Evolutionary conservation across 2,113 vertebrate species (phyloP), one percentile per base, ranked within the genome.

Genomic region (Athene noctua): DNA sequence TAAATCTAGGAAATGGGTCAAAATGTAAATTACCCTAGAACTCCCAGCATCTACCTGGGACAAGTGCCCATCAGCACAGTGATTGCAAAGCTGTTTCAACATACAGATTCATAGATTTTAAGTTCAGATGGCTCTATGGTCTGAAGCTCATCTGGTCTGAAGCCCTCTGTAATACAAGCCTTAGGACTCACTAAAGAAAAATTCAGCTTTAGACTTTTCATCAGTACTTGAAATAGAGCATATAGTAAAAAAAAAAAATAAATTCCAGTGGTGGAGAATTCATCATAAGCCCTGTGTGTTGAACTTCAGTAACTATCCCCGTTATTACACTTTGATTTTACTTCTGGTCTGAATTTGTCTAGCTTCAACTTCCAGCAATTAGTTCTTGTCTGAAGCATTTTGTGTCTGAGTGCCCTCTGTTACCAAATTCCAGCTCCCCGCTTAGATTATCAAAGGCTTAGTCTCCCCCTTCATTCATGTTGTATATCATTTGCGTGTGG

Each of bases 1-100:
- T 40, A 80, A 59, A 81, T 90, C 61, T 84, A 57, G 59, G 62
- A 94, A 95, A 85, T 62, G 81, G 55, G 68, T 86, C 88, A 95
- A 97, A 97, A 96, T 83, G 75, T 77, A 93, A 95, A 92, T 84
- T 78, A 74, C 44, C 65, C 18, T 40, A 67, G 46, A 87, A 80
- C 54, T 95, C 88, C 88, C 80, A 90, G 44, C 70, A 38, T 78
- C 74, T 82, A 49, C n/a, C 9, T 75, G 57, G 73, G 61, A 63
- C 67, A 91, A 88, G 63, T 9, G 26, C 44, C 72, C 58, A 82
- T 34, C 77, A 68, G 40, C 57, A 78, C 42, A 11, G 16, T 23
- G 57, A 82, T 77, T 89, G 92, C 77, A 84, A 96, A 95, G 62
- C 47, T 84, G 40, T 81, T 91, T 80, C 58, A 66, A 46, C 15